Percentiles rank a stretch among this genome's conserved stretches.
Conservation (phyloP, 2,113 vertebrate species). For the Thamnophis sirtalis region DNA sequence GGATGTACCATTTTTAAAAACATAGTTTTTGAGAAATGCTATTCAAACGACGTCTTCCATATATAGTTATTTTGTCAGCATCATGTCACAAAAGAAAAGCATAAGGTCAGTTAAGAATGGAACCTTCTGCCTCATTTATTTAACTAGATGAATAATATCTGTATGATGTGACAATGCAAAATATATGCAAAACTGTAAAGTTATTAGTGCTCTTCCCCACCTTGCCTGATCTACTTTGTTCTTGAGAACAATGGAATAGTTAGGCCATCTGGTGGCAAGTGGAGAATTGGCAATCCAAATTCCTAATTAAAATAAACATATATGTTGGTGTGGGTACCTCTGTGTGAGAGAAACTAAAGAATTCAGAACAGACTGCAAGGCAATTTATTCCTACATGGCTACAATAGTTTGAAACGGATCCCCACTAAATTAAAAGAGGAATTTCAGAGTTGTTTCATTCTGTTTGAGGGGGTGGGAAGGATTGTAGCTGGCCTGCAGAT, state of each 20-base stretch:
- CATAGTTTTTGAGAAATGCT: not conserved
- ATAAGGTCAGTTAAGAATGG: slow-evolving; percentile 46
- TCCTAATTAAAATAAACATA: slow-evolving; percentile 7
- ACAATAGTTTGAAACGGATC: not conserved
- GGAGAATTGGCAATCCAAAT: slow-evolving; percentile 40
- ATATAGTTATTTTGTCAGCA: not conserved
- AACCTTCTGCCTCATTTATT: slow-evolving; percentile 47
- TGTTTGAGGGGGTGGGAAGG: not conserved
- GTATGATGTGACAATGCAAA: slow-evolving; percentile 31
- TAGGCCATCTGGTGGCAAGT: slow-evolving; percentile 71
- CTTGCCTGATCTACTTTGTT: slow-evolving; percentile 15
- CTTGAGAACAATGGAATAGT: slow-evolving; percentile 55
- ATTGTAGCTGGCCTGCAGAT: not conserved
- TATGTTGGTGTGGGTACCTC: not conserved
- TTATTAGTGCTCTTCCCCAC: slow-evolving; percentile 39
- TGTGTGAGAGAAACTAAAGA: not conserved
- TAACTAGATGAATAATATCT: slow-evolving; percentile 51
- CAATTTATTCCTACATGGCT: slow-evolving; percentile 23
- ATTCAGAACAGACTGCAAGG: not conserved
- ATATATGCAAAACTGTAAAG: slow-evolving; percentile 54
- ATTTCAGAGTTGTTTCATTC: not conserved
- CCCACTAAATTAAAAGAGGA: not conserved
- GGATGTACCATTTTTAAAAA: not conserved
- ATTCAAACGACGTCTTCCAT: not conserved
- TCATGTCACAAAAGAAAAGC: not conserved